Evolutionary conservation across 2,113 vertebrate genomes (phyloP), one percentile per base, ranked within the genome.

Genomic region (Morphnarchus princeps): DNA sequence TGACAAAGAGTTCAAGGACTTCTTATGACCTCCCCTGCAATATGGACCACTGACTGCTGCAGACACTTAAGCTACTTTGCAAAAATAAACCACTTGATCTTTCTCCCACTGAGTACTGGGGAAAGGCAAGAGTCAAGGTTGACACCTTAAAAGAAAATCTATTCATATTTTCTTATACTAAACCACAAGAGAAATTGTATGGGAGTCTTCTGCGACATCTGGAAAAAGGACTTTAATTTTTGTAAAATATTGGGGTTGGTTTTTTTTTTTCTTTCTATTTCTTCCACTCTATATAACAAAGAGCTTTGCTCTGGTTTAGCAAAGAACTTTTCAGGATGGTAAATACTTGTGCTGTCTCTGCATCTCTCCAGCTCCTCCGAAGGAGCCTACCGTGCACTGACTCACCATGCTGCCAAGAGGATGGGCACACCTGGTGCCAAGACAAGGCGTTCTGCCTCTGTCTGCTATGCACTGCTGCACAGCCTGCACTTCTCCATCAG

Each of bases 171-270:
- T 40, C 10, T 70, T 57, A 16, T 50, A 19, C 12, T 86, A 52
- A 87, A 54, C 47, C 22, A 49, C 31, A 65, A 66, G 8, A 62
- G 18, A 40, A 26, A 40, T 34, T 58, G 54, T 45, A 20, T 11
- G 7, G 40, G 16, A 47, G 18, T 26, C 25, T 70, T n/a, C 55
- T 54, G 45, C 16, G 79, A 90, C 12, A 62, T 15, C 8, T 32
- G 8, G n/a, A 70, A 77, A 32, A 24, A 62, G 9, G 24, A n/a
- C 6, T 54, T 58, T 11, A 29, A 42, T 55, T 72, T 81, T 49
- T 63, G 55, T 43, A 34, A 43, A 38, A 16, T 26, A 32, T 26
- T 3, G 2, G 24, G 1, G 1, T 25, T 54, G 26, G 2, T 9
- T 38, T 55, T 63, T 61, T 65, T 47, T 85, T 65, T 62, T 58